Evolutionary conservation across 2,797 vertebrate species (phyloP), one percentile per base, ranked within the genome.

Genomic region (Crenuchus spilurus): DNA sequence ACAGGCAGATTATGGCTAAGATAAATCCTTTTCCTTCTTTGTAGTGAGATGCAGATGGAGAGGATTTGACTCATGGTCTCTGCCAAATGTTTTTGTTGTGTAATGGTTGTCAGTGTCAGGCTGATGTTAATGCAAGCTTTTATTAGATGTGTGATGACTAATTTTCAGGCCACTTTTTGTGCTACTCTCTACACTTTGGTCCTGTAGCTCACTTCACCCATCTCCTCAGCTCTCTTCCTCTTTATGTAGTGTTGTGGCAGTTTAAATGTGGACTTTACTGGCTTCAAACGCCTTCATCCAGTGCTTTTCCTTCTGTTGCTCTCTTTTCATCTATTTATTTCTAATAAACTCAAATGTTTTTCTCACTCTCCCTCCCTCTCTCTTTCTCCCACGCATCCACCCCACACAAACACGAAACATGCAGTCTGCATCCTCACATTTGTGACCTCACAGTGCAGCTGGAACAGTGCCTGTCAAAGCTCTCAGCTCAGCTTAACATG

Each of bases 261-360:
- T 8, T 18, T 18, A 48, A 55, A 64, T n/a, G 42, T 46, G 26
- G 62, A 18, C 41, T 64, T 20, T 48, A 7, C 42, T 46, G 62
- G 41, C 62, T 64, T 64, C 62, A 46, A 31, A 31, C n/a, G 39
- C 60, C 39, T 37, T 44, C 35, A 16, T 42, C 60, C 6, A 3
- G 28, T 24, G 8, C 62, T 46, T 16, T 64, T 42, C 41, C 62
- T 64, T 64, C 62, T 64, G 62, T 48, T 31, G 62, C 33, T 46
- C 62, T 42, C 39, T 63, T 42, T 10, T 46, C 16, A 10, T 46
- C 41, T 64, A 48, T 64, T 64, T 64, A 46, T 64, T 64, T 64
- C 62, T 64, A 64, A 63, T 63, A 46, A 63, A 63, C 62, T 64
- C 62, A n/a, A 63, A 44, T n/a, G 61, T 46, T 62, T 44, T 16